These are phyloP conservation scores for Physella acuta DNA, from an alignment of 1,140 invertebrate species.

Conservation along the genomic window DNA sequence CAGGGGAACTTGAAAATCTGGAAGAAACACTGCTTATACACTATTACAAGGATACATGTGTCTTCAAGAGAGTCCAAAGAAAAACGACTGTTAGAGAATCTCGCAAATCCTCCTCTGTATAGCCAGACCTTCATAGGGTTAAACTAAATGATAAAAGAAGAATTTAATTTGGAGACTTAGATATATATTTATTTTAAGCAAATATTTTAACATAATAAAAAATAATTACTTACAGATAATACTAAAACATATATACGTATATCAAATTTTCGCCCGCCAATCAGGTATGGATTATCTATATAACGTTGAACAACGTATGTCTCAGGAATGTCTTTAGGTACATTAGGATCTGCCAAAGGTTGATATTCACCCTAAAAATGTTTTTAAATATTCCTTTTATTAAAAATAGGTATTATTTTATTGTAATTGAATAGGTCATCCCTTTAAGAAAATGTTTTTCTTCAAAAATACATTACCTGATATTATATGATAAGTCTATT, in stretches of 20 bases:
- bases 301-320: slow-evolving; percentile 61
- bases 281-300: slow-evolving; percentile 60
- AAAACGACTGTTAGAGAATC: slow-evolving; percentile 63
- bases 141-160: slow-evolving; percentile 44
- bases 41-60: slow-evolving; percentile 60
- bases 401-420: no score
- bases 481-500: background rate
- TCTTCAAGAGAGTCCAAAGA: slow-evolving; percentile 62
- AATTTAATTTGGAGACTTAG: background rate
- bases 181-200: background rate
- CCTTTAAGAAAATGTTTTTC: no score
- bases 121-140: slow-evolving; percentile 62
- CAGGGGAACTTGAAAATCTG: no score
- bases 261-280: slow-evolving; percentile 61
- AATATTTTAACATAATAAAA: background rate
- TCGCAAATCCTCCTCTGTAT: slow-evolving; percentile 63
- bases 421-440: no score
- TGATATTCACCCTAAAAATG: slow-evolving; percentile 56
- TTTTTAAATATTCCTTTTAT: no score
- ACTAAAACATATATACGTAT: slow-evolving; percentile 60
- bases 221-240: slow-evolving; percentile 53
- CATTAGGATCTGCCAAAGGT: slow-evolving; percentile 45
- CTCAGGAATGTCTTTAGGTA: slow-evolving; percentile 48
- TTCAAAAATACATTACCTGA: background rate
- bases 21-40: no score